Conservation (phyloP, 2,113 vertebrate species). For the Balaenoptera acutorostrata region DNA sequence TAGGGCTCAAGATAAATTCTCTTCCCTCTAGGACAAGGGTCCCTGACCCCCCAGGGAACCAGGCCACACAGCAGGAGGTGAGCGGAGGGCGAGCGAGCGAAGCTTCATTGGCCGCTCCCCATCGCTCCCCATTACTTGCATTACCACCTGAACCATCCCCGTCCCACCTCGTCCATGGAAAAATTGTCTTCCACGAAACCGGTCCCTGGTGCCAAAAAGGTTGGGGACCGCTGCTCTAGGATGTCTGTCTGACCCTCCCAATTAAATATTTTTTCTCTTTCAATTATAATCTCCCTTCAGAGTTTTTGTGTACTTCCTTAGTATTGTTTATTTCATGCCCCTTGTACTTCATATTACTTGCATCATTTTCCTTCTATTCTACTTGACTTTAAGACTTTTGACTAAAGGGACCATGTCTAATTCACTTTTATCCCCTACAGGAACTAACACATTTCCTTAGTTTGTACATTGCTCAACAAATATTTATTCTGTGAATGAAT, state of each 20-base stretch:
- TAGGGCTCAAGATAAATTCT: neutral
- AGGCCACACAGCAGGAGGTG: too few species aligned
- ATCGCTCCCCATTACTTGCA: too few species aligned
- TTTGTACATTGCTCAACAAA: neutral
- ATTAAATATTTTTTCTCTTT: neutral
- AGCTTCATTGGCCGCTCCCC: too few species aligned
- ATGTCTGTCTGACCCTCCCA: neutral
- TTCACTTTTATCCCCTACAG: neutral
- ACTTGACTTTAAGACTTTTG: neutral
- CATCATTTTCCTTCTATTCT: neutral
- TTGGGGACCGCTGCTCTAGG: neutral
- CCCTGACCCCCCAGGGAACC: too few species aligned
- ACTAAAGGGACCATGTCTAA: neutral
- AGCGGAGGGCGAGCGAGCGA: accelerated
- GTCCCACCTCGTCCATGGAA: too few species aligned
- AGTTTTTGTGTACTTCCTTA: neutral
- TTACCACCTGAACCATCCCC: too few species aligned
- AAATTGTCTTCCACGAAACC: too few species aligned
- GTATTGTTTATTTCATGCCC: neutral
- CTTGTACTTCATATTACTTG: neutral
- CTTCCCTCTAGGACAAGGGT: neutral
- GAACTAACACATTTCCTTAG: neutral
- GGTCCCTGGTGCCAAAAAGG: too few species aligned
- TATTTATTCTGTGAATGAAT: neutral
- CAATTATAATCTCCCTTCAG: neutral